These are phyloP conservation scores for Noctilio leporinus DNA, from an alignment of 2,113 vertebrate species.

Conservation along the genomic window DNA sequence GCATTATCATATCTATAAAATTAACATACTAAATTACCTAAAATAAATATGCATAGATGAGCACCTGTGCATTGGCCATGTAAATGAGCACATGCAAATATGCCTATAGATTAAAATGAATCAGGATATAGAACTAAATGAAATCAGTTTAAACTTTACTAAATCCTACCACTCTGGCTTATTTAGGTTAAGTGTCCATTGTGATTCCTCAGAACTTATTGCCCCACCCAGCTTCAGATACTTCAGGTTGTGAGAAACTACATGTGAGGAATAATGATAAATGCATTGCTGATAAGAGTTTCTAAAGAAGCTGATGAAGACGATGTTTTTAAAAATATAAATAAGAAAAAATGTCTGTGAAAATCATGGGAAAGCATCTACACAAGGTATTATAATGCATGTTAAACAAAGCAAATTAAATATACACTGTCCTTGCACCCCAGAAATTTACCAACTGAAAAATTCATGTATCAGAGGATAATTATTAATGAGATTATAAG, in stretches of 20 bases:
- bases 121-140: conserved; percentile 31
- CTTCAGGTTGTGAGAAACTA: not conserved
- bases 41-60: conserved; percentile 63
- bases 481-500: not conserved
- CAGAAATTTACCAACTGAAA: not conserved
- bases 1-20: conserved; percentile 63
- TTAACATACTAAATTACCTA: conserved; percentile 62
- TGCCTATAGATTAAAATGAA: conserved; percentile 51
- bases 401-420: not conserved
- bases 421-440: not conserved
- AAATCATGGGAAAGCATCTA: not conserved
- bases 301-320: not conserved
- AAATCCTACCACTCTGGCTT: not conserved
- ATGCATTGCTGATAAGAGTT: not conserved
- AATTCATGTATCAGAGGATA: not conserved
- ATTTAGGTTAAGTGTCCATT: not conserved
- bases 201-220: not conserved
- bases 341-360: not conserved
- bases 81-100: conserved; percentile 56
- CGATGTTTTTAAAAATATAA: not conserved
- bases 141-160: conserved; percentile 57
- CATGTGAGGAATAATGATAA: not conserved
- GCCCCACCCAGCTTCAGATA: not conserved
- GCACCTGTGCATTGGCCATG: conserved; percentile 59
- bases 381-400: not conserved